A percentile compares a stretch with the other conserved stretches of the same genome.
phyloP scores from a whole-genome alignment of 2,888 invertebrate genomes.

The Pardosa pseudoannulata region DNA sequence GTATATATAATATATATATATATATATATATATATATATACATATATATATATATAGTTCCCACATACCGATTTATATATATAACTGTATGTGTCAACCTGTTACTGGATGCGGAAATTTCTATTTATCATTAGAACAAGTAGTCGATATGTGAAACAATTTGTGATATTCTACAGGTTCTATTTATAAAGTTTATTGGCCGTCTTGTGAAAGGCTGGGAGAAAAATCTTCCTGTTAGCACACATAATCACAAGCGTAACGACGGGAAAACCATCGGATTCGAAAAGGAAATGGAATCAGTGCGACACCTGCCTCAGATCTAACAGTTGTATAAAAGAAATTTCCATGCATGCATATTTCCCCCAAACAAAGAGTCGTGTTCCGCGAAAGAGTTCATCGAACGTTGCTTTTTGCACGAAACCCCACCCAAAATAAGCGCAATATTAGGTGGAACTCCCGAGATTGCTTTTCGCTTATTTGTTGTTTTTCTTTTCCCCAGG shows the following conservation, averaged over 20 bases:
- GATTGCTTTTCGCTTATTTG: background rate
- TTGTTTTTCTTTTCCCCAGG: background rate
- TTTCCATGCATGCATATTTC: background rate
- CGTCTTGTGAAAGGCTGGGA: background rate
- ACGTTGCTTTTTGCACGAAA: constrained; percentile 18
- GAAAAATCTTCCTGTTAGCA: background rate
- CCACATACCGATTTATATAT: too few species aligned
- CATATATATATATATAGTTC: too few species aligned
- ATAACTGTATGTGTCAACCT: too few species aligned
- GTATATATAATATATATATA: too few species aligned
- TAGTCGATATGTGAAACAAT: too few species aligned
- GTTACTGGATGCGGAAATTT: too few species aligned
- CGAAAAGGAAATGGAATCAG: background rate
- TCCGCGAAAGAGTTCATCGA: constrained; percentile 33
- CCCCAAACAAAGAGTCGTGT: background rate
- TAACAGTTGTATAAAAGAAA: background rate
- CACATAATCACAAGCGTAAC: background rate
- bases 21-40: too few species aligned
- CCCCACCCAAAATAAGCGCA: constrained; percentile 33
- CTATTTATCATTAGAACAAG: too few species aligned
- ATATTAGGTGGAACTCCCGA: background rate
- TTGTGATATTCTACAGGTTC: too few species aligned
- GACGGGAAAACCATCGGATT: background rate
- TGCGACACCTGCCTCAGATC: background rate
- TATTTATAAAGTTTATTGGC: background rate